A percentile compares a stretch with the other conserved stretches of the same genome.
Conservation (phyloP, 2,113 vertebrate genomes). For the Mungos mungo region DNA sequence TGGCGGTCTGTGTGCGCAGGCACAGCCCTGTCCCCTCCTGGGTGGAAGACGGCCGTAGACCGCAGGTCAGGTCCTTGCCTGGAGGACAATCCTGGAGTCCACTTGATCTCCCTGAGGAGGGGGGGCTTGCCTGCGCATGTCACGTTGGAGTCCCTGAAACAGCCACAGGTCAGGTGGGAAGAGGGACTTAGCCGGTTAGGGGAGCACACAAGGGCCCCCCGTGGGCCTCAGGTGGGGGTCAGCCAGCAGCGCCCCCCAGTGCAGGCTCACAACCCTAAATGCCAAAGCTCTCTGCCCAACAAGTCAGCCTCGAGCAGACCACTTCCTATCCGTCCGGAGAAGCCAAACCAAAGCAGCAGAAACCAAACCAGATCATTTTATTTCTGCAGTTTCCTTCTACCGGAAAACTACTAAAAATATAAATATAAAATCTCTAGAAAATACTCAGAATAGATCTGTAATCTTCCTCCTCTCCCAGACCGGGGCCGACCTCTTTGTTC, state of each 20-base stretch:
- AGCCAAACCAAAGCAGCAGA: background rate
- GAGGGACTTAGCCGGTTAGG: background rate
- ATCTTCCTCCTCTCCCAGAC: background rate
- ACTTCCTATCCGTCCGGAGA: background rate
- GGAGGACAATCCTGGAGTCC: background rate
- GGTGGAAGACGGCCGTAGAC: background rate
- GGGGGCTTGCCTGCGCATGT: background rate
- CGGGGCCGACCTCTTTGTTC: background rate
- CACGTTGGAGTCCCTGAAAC: too few relatives aligned
- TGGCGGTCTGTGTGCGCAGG: background rate
- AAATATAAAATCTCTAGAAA: conserved; percentile 76
- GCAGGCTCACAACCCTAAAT: background rate
- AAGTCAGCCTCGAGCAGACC: background rate
- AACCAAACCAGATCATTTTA: conserved; percentile 63
- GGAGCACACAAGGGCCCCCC: background rate
- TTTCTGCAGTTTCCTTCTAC: conserved; percentile 64
- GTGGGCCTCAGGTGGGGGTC: background rate
- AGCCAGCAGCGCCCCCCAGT: background rate
- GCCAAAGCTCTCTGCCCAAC: background rate
- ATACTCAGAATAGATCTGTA: conserved; percentile 44
- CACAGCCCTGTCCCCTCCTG: background rate
- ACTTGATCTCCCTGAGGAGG: background rate
- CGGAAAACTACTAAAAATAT: conserved; percentile 70
- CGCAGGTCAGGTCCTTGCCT: background rate
- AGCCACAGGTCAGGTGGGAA: background rate